Base-by-base conservation (phyloP, 2,888 invertebrate species). In the Dermolepida albohirtum region DNA sequence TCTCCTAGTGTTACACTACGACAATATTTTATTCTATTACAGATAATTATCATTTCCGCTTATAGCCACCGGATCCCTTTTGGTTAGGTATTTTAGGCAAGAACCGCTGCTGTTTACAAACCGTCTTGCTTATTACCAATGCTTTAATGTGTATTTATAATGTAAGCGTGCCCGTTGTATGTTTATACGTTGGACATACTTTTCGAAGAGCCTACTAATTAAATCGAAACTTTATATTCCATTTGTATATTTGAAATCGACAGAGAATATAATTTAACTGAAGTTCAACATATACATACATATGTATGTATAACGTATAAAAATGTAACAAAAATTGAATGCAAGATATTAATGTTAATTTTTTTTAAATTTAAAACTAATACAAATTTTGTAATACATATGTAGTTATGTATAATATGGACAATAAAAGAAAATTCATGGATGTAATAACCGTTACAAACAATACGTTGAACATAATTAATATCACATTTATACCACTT, bases 31-130 rank as follows among this genome's bases (percentile, higher is more conserved):
- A 39, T 40, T 40, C 11, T 39, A 54, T 54, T 54, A 54, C 40
- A 17, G n/a, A 14, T 54, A 54, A 54, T 54, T 54, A 54, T 40
- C 16, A 54, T 54, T 54, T 54, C 54, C 54, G 54, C 17, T 54
- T 16, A 39, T 40, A 54, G 17, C 54, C 40, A 54, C 41, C 17
- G 17, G 40, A 54, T 40, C 16, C 40, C 40, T 41, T 40, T 16
- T 11, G 16, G 40, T 39, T 54, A 17, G 11, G n/a, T 49, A 22
- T 49, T 49, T 16, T 22, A 49, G 17, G 49, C 11, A 49, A 16
- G 49, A 22, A 22, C 34, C 11, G 22, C 27, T 51, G 51, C 12
- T 27, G 51, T 29, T 29, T 22, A 22, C 8, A 17, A 22, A 10
- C 50, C 6, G 17, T 49, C 27, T 2, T 14, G 52, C 7, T 52